A percentile compares a stretch with the other conserved stretches of the same genome.
These are phyloP conservation scores for Pyrgus malvae DNA, from an alignment of 2,888 invertebrate genomes.

Conservation along the genomic window DNA sequence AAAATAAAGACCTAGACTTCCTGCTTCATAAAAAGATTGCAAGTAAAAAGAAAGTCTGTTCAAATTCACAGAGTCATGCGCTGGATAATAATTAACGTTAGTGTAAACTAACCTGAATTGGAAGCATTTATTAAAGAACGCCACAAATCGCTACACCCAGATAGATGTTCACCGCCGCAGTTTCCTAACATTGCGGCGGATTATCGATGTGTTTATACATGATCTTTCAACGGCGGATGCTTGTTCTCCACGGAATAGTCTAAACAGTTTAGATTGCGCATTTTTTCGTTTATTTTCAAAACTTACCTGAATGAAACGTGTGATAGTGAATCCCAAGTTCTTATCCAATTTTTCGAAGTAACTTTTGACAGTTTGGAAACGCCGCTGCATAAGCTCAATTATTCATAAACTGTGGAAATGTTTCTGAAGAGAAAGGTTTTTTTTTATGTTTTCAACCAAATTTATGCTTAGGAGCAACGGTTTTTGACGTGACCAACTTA, in stretches of 20 bases:
- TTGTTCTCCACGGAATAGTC: slow-evolving; percentile 32
- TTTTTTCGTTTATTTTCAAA: slow-evolving; percentile 21
- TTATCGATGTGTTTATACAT: slow-evolving; percentile 27
- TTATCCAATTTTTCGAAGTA: background rate
- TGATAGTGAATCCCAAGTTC: background rate
- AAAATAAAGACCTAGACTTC: too few species aligned
- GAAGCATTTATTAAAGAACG: background rate
- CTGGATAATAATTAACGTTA: too few species aligned
- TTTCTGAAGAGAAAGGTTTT: too few species aligned
- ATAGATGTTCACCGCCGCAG: background rate
- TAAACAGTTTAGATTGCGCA: slow-evolving; percentile 31
- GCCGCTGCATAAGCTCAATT: too few species aligned
- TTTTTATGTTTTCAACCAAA: too few species aligned
- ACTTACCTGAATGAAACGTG: background rate
- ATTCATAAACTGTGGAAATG: too few species aligned
- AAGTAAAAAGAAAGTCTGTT: too few species aligned
- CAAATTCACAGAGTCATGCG: too few species aligned
- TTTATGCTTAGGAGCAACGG: too few species aligned
- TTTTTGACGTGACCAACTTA: too few species aligned
- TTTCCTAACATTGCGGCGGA: slow-evolving; percentile 9
- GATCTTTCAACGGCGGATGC: slow-evolving; percentile 37
- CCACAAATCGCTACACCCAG: background rate
- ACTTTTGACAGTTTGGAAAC: background rate
- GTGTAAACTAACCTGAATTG: too few species aligned
- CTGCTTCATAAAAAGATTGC: too few species aligned